Evolutionary conservation across 1,140 invertebrate species (phyloP), one percentile per base, ranked within the genome.

Genomic region (Drosophila kurseongensis): DNA sequence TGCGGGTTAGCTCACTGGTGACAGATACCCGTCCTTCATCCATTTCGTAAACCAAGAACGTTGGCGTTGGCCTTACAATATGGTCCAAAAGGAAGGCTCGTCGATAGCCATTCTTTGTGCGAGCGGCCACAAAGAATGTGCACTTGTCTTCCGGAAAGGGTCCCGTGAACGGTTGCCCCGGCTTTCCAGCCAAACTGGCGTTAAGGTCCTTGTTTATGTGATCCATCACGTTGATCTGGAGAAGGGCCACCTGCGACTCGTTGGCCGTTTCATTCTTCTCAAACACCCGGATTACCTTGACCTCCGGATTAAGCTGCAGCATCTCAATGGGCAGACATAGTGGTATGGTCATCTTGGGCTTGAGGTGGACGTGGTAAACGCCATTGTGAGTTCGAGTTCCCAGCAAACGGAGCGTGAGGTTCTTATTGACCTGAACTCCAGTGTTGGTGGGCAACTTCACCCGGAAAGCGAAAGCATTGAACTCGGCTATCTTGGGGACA

Each of bases 11-110:
- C 8, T 88, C 73, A 13, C 5, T 57, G 18, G 61, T 40, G 6
- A 88, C 18, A 0, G 62, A 66, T 3, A 89, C 44, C 10, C 60
- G 18, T 0, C 83, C 83, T 18, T 89, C 76, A 13, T 88, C 83
- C 52, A 89, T 77, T 41, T 89, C 72, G n/a, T 88, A 88, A 4
- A 88, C 73, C 44, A 88, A 38, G 10, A 38, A 83, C 18, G 12
- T 62, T 4, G 51, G 52, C n/a, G 16, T 16, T 0, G 84, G 55
- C 13, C 59, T 0, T 12, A 69, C 57, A 0, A 80, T 63, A 8
- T 36, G 58, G 45, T 77, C 83, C 0, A 88, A n/a, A n/a, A 88
- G 36, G 13, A 89, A 48, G 2, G 63, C 76, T 4, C 83, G 84
- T 0, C 84, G 72, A 52, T 44, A 88, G 23, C 84, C 83, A 5